These are phyloP conservation scores for Hydrotaea diabolus DNA, from an alignment of 2,888 invertebrate genomes.

Conservation along the genomic window DNA sequence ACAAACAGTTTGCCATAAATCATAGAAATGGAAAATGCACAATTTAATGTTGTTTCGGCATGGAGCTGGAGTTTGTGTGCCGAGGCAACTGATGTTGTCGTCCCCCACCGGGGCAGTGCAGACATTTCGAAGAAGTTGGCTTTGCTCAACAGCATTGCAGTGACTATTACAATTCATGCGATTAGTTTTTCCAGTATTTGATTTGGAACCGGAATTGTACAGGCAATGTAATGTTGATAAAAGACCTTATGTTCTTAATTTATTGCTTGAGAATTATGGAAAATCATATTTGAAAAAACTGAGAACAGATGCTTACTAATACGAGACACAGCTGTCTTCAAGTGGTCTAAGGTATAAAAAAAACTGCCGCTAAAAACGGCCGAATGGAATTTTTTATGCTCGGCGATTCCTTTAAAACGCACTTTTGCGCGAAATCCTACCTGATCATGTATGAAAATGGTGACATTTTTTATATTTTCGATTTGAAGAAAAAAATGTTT, in stretches of 20 bases:
- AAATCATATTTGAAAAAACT: too few relatives aligned
- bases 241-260: background rate
- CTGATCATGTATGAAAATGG: too few relatives aligned
- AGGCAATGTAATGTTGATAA: background rate
- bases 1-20: constrained; percentile 19
- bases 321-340: too few relatives aligned
- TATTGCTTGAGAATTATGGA: background rate
- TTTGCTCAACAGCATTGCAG: background rate
- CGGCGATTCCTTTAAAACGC: too few relatives aligned
- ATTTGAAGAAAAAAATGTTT: too few relatives aligned
- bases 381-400: too few relatives aligned
- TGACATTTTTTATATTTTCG: too few relatives aligned
- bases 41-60: constrained; percentile 9
- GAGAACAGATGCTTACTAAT: too few relatives aligned
- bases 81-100: background rate
- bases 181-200: background rate
- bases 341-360: too few relatives aligned
- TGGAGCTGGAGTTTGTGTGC: background rate
- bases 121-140: background rate
- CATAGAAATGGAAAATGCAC: constrained; percentile 20
- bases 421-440: too few relatives aligned
- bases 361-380: too few relatives aligned
- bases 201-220: background rate
- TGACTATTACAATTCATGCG: background rate
- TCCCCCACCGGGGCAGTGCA: background rate